phyloP scores from a whole-genome alignment of 2,888 invertebrate genomes.

The Epistrophe eligans region DNA sequence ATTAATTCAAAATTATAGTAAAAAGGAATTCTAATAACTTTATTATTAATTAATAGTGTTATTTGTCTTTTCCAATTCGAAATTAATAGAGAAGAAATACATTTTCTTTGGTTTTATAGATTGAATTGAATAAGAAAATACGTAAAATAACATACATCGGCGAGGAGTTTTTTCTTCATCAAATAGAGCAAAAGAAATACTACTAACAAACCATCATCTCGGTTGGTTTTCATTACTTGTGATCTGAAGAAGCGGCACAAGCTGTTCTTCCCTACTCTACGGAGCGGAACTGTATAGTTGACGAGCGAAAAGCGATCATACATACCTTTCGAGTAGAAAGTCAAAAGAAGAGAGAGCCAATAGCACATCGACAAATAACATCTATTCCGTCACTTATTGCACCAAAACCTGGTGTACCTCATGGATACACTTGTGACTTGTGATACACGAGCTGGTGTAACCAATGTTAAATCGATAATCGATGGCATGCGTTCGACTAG shows the following conservation, averaged over 20 bases:
- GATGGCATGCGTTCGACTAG: constrained; percentile 97
- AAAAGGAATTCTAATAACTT: constrained; percentile 34
- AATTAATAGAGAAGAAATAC: constrained; percentile 56
- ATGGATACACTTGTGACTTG: constrained; percentile 85
- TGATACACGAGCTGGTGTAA: constrained; percentile 93
- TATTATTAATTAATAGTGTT: constrained; percentile 14
- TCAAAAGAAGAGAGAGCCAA: constrained; percentile 35
- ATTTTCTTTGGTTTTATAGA: constrained; percentile 66
- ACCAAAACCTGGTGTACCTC: constrained; percentile 65
- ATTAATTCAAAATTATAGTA: constrained; percentile 59
- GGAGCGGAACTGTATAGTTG: constrained; percentile 55
- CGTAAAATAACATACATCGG: constrained; percentile 24
- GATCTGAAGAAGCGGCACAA: constrained; percentile 50
- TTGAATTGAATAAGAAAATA: constrained; percentile 53
- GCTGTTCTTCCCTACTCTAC: constrained; percentile 19
- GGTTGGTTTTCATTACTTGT: constrained; percentile 22
- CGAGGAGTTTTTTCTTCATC: neutral
- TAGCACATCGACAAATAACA: too few relatives aligned
- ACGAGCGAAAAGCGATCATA: constrained; percentile 31
- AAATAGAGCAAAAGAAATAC: constrained; percentile 19
- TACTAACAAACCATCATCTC: constrained; percentile 32
- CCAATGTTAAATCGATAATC: too few relatives aligned
- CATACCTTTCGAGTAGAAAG: constrained; percentile 37
- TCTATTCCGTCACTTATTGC: constrained; percentile 75
- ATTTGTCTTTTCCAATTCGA: constrained; percentile 30